Percentiles rank a stretch among this genome's conserved stretches.
Conservation (phyloP, 2,888 invertebrate genomes). For the Villa cingulata region DNA sequence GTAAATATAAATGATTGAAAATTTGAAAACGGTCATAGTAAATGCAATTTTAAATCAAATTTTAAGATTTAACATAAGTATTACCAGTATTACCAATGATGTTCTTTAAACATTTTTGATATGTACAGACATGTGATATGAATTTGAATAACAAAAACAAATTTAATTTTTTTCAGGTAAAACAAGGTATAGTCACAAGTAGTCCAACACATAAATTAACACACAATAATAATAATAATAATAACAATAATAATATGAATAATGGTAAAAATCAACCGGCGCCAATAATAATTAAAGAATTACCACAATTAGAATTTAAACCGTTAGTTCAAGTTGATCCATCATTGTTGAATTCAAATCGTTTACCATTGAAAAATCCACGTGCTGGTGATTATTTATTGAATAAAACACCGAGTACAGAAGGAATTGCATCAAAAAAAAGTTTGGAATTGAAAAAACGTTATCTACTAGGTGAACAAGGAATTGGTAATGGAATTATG, state of each 20-base stretch:
- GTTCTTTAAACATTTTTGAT: too few species aligned
- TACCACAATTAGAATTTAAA: slow-evolving; percentile 32
- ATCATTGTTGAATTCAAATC: slow-evolving; percentile 27
- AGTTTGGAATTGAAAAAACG: slow-evolving; percentile 75
- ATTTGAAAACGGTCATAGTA: too few species aligned
- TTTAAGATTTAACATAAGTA: too few species aligned
- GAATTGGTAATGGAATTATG: slow-evolving; percentile 52
- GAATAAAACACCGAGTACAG: slow-evolving; percentile 72
- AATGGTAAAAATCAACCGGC: slow-evolving; percentile 15
- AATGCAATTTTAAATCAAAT: too few species aligned
- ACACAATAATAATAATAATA: slow-evolving; percentile 15
- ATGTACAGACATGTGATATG: too few species aligned
- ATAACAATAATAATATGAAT: slow-evolving; percentile 15
- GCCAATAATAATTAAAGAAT: slow-evolving; percentile 11
- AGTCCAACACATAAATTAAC: slow-evolving; percentile 16
- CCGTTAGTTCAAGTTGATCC: slow-evolving; percentile 37
- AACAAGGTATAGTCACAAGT: slow-evolving; percentile 28
- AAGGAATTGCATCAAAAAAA: slow-evolving; percentile 75
- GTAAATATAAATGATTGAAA: too few species aligned
- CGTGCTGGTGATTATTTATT: slow-evolving; percentile 61
- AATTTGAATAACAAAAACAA: too few species aligned
- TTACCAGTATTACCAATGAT: too few species aligned
- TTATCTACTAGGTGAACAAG: slow-evolving; percentile 62
- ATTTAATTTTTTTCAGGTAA: too few species aligned
- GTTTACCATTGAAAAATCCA: slow-evolving; percentile 41